These are phyloP conservation scores for Zele albiditarsus DNA, from an alignment of 2,888 invertebrate genomes.

Conservation along the genomic window DNA sequence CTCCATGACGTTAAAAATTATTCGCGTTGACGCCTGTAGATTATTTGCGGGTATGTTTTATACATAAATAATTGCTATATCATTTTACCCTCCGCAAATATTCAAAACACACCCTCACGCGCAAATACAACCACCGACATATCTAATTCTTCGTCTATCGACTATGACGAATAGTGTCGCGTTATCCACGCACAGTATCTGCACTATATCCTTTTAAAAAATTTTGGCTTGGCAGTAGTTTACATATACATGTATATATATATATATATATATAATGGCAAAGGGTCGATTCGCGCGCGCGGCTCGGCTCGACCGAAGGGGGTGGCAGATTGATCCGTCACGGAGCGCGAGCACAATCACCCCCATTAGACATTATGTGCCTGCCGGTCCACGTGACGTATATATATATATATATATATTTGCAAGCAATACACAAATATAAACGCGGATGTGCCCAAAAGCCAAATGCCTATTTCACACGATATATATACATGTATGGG, in stretches of 20 bases:
- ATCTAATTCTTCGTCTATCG: slow-evolving; percentile 52
- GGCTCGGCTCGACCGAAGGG: slow-evolving; percentile 59
- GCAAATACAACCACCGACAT: background rate
- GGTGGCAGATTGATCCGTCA: slow-evolving; percentile 73
- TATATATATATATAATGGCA: slow-evolving; percentile 27
- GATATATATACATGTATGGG: background rate
- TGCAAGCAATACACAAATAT: slow-evolving; percentile 11
- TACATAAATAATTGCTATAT: background rate
- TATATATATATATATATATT: slow-evolving; percentile 44
- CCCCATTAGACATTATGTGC: slow-evolving; percentile 72
- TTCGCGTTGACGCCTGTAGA: background rate
- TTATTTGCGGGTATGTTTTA: background rate
- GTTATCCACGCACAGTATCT: slow-evolving; percentile 63
- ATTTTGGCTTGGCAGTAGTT: slow-evolving; percentile 57
- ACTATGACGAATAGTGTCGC: slow-evolving; percentile 67
- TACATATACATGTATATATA: slow-evolving; percentile 15
- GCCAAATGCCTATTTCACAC: slow-evolving; percentile 20
- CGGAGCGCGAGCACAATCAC: slow-evolving; percentile 71
- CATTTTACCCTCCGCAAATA: background rate
- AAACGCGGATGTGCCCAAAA: slow-evolving; percentile 20
- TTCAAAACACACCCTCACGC: background rate
- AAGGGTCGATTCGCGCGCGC: slow-evolving; percentile 53
- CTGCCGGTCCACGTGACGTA: slow-evolving; percentile 60
- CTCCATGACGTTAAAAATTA: background rate
- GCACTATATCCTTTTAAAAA: slow-evolving; percentile 59